Conservation (phyloP, 23 tunicate species). For the Trididemnum clinides region DNA sequence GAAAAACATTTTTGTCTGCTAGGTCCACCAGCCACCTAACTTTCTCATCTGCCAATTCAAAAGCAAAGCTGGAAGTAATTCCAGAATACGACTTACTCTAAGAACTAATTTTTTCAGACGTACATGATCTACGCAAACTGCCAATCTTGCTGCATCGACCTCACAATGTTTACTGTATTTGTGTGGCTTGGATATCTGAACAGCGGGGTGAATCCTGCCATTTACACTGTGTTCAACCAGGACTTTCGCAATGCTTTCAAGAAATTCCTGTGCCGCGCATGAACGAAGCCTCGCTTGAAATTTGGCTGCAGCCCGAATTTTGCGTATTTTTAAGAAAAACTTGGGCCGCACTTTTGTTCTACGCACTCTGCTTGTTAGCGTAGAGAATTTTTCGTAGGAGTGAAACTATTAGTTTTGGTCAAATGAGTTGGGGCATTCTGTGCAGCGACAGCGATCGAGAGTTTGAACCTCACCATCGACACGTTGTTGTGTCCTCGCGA, state of each 20-base stretch:
- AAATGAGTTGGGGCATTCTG: too few relatives aligned
- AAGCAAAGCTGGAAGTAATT: too few relatives aligned
- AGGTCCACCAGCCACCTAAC: too few relatives aligned
- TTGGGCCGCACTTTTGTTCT: background rate
- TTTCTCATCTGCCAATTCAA: too few relatives aligned
- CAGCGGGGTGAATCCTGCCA: constrained; percentile 73
- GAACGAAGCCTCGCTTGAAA: background rate
- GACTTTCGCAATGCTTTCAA: constrained; percentile 80
- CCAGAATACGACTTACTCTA: background rate
- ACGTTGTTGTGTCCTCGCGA: too few relatives aligned
- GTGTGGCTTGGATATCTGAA: constrained; percentile 89
- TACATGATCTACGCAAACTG: constrained; percentile 68
- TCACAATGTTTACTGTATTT: constrained; percentile 53
- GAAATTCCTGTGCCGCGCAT: constrained; percentile 23
- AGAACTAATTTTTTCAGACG: constrained; percentile 46
- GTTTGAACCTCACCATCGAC: too few relatives aligned
- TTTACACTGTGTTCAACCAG: constrained; percentile 88
- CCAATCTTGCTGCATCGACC: constrained; percentile 67
- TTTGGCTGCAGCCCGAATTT: background rate
- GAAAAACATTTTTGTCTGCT: too few relatives aligned
- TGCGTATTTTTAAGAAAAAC: background rate
- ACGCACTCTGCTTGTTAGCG: background rate
- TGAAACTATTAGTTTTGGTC: too few relatives aligned
- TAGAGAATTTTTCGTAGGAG: background rate
- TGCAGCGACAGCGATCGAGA: too few relatives aligned